These are phyloP conservation scores for Trichopria drosophilae DNA, from an alignment of 2,888 invertebrate species.

Conservation along the genomic window DNA sequence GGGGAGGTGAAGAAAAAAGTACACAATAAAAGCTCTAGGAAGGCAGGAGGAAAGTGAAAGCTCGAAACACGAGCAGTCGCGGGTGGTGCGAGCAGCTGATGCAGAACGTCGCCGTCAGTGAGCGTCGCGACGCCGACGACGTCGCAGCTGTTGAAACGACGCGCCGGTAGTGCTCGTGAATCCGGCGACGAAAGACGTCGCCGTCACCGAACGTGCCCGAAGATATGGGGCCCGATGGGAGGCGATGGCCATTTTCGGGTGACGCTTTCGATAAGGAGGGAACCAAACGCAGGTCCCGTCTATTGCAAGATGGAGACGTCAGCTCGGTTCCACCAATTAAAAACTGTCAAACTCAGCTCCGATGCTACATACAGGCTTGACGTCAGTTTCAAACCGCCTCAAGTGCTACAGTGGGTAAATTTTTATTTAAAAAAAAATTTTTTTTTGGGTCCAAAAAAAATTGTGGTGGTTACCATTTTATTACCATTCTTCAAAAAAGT, in stretches of 20 bases:
- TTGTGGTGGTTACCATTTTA: too few relatives aligned
- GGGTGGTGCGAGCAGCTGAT: neutral
- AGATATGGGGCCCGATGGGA: slow-evolving; percentile 45
- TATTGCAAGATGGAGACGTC: slow-evolving; percentile 64
- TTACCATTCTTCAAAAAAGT: too few relatives aligned
- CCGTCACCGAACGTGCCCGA: slow-evolving; percentile 12
- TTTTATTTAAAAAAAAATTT: too few relatives aligned
- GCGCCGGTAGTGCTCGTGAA: slow-evolving; percentile 26
- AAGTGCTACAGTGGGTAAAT: slow-evolving; percentile 61
- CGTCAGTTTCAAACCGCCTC: slow-evolving; percentile 62
- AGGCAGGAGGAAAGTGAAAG: too few relatives aligned
- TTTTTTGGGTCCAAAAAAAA: too few relatives aligned
- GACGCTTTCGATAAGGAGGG: slow-evolving; percentile 60
- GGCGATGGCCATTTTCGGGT: slow-evolving; percentile 59
- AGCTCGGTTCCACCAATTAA: slow-evolving; percentile 61
- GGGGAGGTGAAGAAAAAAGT: too few relatives aligned
- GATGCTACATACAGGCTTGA: slow-evolving; percentile 62
- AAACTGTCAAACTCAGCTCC: slow-evolving; percentile 63
- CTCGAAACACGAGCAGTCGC: too few relatives aligned
- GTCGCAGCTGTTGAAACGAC: too few relatives aligned
- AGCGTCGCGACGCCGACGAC: slow-evolving; percentile 50
- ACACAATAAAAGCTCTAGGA: too few relatives aligned
- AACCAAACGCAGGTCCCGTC: slow-evolving; percentile 60
- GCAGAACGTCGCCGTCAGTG: slow-evolving; percentile 44
- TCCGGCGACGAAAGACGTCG: neutral